Evolutionary conservation across 2,888 invertebrate species (phyloP).

Genomic region (Standfussiana lucernea): DNA sequence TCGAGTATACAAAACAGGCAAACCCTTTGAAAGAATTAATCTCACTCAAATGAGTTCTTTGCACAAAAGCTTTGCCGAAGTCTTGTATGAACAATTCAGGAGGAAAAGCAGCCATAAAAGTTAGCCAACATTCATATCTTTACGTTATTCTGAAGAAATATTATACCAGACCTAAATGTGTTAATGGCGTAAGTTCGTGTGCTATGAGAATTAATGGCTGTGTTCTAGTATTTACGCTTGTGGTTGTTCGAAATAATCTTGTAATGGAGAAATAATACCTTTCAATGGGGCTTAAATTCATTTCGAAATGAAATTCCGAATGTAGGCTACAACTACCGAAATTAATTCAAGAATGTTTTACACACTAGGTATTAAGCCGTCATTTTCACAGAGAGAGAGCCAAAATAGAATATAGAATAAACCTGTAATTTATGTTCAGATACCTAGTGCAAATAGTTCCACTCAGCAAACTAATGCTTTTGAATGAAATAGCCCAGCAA

Average conservation of each 20-base stretch:
- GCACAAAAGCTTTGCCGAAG: slow-evolving; percentile 2
- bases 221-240: slow-evolving; percentile 10
- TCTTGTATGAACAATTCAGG: background rate
- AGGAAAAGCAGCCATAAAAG: slow-evolving; percentile 17
- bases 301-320: background rate
- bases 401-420: background rate
- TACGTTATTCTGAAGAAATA: slow-evolving; percentile 38
- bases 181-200: slow-evolving; percentile 47
- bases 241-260: slow-evolving; percentile 9
- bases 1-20: background rate
- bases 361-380: background rate
- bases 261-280: background rate
- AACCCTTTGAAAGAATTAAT: background rate
- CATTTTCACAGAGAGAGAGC: background rate
- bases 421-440: background rate
- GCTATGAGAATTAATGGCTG: slow-evolving; percentile 26
- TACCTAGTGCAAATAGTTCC: background rate
- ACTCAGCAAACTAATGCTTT: slow-evolving; percentile 12
- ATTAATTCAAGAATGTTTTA: background rate
- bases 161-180: slow-evolving; percentile 25
- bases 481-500: slow-evolving; percentile 9
- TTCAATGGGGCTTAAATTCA: background rate
- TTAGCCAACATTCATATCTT: slow-evolving; percentile 26
- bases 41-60: background rate
- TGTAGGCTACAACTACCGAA: background rate